Conservation (phyloP, 2,888 invertebrate species). For the Masnerella sp. region DNA sequence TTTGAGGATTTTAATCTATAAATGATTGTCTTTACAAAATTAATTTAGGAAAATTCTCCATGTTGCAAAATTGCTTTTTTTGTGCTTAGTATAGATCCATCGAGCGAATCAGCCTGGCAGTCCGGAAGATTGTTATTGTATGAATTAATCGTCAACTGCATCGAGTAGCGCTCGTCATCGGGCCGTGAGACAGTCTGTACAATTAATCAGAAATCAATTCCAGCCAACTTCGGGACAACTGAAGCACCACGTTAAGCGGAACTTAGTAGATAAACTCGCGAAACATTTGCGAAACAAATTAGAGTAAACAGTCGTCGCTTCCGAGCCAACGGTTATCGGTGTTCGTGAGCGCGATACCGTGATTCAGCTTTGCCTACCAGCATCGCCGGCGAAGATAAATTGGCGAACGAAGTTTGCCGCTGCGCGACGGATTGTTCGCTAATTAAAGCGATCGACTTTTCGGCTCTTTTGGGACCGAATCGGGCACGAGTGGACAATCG, state of each 20-base stretch:
- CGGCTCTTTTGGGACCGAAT: not conserved
- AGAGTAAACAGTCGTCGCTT: conserved; percentile 48
- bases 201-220: conserved; percentile 56
- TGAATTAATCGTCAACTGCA: conserved; percentile 17
- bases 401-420: conserved; percentile 3
- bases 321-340: conserved; percentile 37
- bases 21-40: no score
- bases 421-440: not conserved
- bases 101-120: not conserved
- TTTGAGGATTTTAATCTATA: no score
- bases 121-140: conserved; percentile 8
- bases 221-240: conserved; percentile 42
- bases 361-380: conserved; percentile 24
- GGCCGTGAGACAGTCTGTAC: conserved; percentile 17
- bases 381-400: conserved; percentile 28
- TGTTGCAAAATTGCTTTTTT: not conserved
- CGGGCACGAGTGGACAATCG: conserved; percentile 5
- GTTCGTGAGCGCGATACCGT: conserved; percentile 11
- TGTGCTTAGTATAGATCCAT: not conserved
- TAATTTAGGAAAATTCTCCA: no score
- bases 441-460: conserved; percentile 11
- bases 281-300: conserved; percentile 57
- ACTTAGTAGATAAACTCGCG: conserved; percentile 52
- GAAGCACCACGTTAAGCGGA: conserved; percentile 33
- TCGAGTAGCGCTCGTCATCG: conserved; percentile 3